Percentiles rank a stretch among this genome's conserved stretches.
These are phyloP conservation scores for Epinephelus malabaricus DNA, from an alignment of 2,797 vertebrate genomes.

Conservation along the genomic window DNA sequence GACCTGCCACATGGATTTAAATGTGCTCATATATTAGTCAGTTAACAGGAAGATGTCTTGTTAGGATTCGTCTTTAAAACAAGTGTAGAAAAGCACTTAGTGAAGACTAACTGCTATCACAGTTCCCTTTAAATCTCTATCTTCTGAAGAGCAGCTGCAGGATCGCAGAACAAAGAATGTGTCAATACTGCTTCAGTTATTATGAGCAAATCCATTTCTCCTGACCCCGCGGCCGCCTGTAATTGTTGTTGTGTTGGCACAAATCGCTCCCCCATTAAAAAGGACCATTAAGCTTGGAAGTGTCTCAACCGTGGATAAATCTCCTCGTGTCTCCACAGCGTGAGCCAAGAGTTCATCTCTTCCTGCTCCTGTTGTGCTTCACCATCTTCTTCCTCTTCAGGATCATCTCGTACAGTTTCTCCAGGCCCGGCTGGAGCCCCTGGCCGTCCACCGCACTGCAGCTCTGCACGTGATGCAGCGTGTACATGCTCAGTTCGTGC, in stretches of 20 bases:
- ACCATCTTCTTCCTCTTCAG: slow-evolving; percentile 90
- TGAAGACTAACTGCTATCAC: slow-evolving; percentile 65
- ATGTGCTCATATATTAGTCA: slow-evolving; percentile 26
- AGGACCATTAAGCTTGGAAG: slow-evolving; percentile 60
- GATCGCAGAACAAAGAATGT: slow-evolving; percentile 55
- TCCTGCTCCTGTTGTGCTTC: slow-evolving; percentile 86
- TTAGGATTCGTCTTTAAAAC: slow-evolving; percentile 46
- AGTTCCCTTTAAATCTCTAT: slow-evolving; percentile 64
- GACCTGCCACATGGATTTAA: not conserved
- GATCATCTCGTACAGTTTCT: slow-evolving; percentile 94
- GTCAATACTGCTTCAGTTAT: slow-evolving; percentile 76
- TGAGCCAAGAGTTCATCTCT: slow-evolving; percentile 82
- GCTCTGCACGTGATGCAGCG: slow-evolving; percentile 89
- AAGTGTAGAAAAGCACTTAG: slow-evolving; percentile 67
- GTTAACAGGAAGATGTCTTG: slow-evolving; percentile 23
- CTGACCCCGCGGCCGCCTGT: slow-evolving; percentile 69
- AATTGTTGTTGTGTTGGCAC: slow-evolving; percentile 74
- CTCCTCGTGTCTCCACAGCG: slow-evolving; percentile 33
- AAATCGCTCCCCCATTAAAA: slow-evolving; percentile 67
- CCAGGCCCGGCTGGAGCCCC: slow-evolving; percentile 90
- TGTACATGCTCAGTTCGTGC: slow-evolving; percentile 87
- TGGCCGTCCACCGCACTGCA: slow-evolving; percentile 92
- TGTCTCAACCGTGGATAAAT: slow-evolving; percentile 60
- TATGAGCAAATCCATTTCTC: slow-evolving; percentile 78
- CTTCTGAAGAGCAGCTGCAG: slow-evolving; percentile 63